phyloP scores from a whole-genome alignment of 2,888 invertebrate genomes.

The Hydropsyche betteni region DNA sequence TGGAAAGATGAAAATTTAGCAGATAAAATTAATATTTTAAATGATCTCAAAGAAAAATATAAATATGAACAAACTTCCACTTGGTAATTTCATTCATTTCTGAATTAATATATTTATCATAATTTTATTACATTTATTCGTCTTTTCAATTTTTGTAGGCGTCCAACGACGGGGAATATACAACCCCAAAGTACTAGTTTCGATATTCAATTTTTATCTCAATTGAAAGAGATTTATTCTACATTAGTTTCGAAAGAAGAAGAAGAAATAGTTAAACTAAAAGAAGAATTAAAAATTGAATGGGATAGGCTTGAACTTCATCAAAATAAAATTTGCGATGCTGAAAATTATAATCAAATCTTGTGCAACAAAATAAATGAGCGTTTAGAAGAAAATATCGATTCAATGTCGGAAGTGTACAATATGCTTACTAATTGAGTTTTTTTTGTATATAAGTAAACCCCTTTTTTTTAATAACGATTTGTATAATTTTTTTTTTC shows the following conservation, averaged over 20 bases:
- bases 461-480: too few species aligned
- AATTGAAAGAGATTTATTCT: slow-evolving; percentile 13
- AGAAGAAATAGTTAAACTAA: slow-evolving; percentile 24
- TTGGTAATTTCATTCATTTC: background rate
- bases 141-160: slow-evolving; percentile 16
- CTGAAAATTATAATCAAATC: background rate
- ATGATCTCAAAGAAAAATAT: slow-evolving; percentile 29
- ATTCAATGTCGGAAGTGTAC: background rate
- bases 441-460: too few species aligned
- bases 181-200: slow-evolving; percentile 20
- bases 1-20: slow-evolving; percentile 64
- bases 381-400: background rate
- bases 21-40: slow-evolving; percentile 53
- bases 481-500: too few species aligned
- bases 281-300: slow-evolving; percentile 14
- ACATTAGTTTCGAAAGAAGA: slow-evolving; percentile 16
- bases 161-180: slow-evolving; percentile 27
- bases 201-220: slow-evolving; percentile 4
- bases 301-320: slow-evolving; percentile 13
- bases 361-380: slow-evolving; percentile 1
- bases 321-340: slow-evolving; percentile 18
- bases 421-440: too few species aligned
- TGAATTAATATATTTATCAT: background rate
- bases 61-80: background rate
- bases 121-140: background rate